Conservation (phyloP, 64 coral and sea anemone genomes). For the Platygyra sinensis region DNA sequence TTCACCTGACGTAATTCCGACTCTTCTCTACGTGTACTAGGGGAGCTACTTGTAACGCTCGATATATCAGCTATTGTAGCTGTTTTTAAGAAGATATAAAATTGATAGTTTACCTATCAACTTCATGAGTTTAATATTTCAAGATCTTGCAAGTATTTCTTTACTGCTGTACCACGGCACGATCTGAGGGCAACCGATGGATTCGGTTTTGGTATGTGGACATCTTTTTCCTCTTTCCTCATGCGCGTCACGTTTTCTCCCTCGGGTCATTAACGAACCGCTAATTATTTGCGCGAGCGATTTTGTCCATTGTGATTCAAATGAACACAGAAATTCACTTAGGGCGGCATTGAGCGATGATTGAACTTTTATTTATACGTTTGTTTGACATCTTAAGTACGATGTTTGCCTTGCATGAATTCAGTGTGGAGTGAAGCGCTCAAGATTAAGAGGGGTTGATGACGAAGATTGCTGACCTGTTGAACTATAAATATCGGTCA, state of each 20-base stretch:
- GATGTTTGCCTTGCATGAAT: background rate
- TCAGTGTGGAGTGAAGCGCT: background rate
- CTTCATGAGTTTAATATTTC: too few relatives aligned
- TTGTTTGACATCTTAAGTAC: slow-evolving; percentile 32
- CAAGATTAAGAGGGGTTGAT: background rate
- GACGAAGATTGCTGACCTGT: background rate
- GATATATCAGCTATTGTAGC: too few relatives aligned
- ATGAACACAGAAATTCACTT: background rate
- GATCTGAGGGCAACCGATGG: background rate
- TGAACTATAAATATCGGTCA: background rate
- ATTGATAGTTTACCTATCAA: too few relatives aligned
- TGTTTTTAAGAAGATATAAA: too few relatives aligned
- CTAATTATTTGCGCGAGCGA: slow-evolving; percentile 36
- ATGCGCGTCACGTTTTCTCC: background rate
- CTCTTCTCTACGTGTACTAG: too few relatives aligned
- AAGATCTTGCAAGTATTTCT: too few relatives aligned
- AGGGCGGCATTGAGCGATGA: slow-evolving; percentile 10
- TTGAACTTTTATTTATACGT: slow-evolving; percentile 30
- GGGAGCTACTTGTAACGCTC: too few relatives aligned
- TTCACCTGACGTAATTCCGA: too few relatives aligned
- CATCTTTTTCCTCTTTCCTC: background rate
- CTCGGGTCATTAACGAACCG: background rate
- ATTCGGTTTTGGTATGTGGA: background rate
- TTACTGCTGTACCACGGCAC: too few relatives aligned
- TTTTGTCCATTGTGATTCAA: slow-evolving; percentile 34